Base-by-base conservation (phyloP, 1,140 invertebrate genomes). In the Macrobrachium nipponense region DNA sequence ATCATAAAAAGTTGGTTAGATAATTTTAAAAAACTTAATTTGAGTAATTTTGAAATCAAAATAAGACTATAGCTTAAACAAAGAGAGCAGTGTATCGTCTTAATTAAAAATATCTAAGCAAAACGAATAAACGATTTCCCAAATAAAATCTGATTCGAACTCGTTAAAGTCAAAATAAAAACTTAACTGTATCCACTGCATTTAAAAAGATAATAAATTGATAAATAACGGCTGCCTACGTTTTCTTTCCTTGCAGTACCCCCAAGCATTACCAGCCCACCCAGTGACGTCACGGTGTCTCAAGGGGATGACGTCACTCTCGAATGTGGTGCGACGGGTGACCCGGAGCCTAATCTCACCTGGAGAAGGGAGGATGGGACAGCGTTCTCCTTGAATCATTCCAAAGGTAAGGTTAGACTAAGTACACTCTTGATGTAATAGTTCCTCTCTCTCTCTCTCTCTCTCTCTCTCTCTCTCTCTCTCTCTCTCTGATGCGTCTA, bases 231-330 rank as follows among this genome's bases (percentile, higher is more conserved):
- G 17, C 27, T 6, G 27, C 77, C 27, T 2, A 10, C 11, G 5
- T 12, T 60, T 6, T 20, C 59, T 36, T 18, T 44, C 23, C 23
- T 73, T 18, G 5, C 82, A 83, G 82, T 83, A 2, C 82, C 72
- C 2, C 82, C 82, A 17, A 23, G 44, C 18, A 83, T 83, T 61
- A 75, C 36, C 15, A 60, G n/a, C 2, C 82, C 82, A 3, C 82
- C 82, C 18, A 20, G 61, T 23, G 82, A 83, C 73, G 44, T 83
- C 51, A 77, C 73, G 8, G 73, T 83, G 17, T 58, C 51, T 3
- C 72, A 83, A 20, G 82, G 82, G 11, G 82, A 83, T 12, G 73
- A 83, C 61, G 82, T 77, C 23, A 77, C 58, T 36, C 82, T 83
- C 5, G 64, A 76, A 61, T 83, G 82, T 27, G 82, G 73, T 18